Evolutionary conservation across 2,888 invertebrate genomes (phyloP), one percentile per base, ranked within the genome.

Genomic region (Chaetogeoica ovagalla): DNA sequence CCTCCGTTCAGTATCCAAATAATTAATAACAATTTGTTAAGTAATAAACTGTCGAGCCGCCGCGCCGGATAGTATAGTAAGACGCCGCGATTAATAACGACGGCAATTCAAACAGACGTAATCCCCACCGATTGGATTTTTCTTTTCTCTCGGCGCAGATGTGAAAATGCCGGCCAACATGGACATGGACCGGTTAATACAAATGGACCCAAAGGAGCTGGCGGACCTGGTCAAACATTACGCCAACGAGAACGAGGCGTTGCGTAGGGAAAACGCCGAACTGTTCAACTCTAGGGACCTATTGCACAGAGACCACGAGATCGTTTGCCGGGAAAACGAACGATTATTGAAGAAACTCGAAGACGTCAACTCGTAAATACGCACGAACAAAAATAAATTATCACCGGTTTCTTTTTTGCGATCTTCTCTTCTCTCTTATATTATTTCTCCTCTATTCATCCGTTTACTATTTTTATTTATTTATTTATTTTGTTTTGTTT

Each of bases 321-420:
- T 94, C 59, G 91, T 97, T 48, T 95, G 94, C 85, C 88, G 94
- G 79, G 97, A 97, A 87, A 97, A 97, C 85, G 97, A 97, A 86
- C 88, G 94, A 75, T 88, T 97, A 82, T 87, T 94, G 76, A 94
- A 93, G 86, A 95, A 95, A 87, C 87, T 97, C 76, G 96, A 96
- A 86, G 94, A 94, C 87, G 93, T 94, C 81, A 94, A 94, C 87
- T 91, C 91, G 94, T 94, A 88, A 91, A 79, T 79, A 79, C 77
- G 55, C 17, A n/a, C 11, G 68, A 70, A 57, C 30, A 62, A 39
- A 63, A 9, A 43, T 9, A 43, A 43, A 43, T 43, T 52, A 63
- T 70, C 30, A 62, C 21, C 60, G 70, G 48, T 43, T 43, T 43
- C 6, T 79, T 30, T 70, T 79, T 63, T 15, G 62, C 55, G 69